Conservation (phyloP, 2,888 invertebrate species). For the Drosophila glabriapex region DNA sequence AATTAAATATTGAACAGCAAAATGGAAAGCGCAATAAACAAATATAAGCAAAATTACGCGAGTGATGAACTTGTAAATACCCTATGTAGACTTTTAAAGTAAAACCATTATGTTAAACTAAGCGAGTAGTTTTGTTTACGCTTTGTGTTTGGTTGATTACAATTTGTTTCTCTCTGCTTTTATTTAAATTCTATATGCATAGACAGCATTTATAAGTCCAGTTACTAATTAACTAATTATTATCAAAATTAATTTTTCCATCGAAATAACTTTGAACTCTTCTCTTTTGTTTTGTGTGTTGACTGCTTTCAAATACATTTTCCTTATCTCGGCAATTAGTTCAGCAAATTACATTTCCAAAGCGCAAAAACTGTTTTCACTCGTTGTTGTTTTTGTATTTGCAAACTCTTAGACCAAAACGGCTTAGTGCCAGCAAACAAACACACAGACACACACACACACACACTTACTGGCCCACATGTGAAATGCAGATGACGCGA, state of each 20-base stretch:
- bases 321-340: conserved; percentile 28
- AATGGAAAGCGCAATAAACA: conserved; percentile 13
- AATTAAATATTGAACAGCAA: conserved; percentile 8
- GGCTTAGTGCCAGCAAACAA: conserved; percentile 49
- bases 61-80: not conserved
- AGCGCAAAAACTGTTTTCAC: conserved; percentile 2
- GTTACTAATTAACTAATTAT: not conserved
- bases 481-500: conserved; percentile 20
- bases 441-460: conserved; percentile 11
- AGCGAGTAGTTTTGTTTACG: not conserved
- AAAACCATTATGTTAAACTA: not conserved
- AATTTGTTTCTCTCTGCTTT: not conserved
- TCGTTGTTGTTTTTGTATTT: conserved; percentile 13
- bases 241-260: not conserved
- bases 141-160: not conserved
- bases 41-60: not conserved
- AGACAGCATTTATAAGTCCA: not conserved
- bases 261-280: not conserved
- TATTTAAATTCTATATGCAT: not conserved
- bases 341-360: conserved; percentile 17
- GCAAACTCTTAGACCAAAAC: conserved; percentile 53
- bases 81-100: not conserved
- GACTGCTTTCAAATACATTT: not conserved
- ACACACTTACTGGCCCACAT: conserved; percentile 1
- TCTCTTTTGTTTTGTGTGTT: not conserved